A percentile compares a stretch with the other conserved stretches of the same genome.
Evolutionary conservation across 2,797 vertebrate species (phyloP).

Genomic region (Eurystomus glaucurus): DNA sequence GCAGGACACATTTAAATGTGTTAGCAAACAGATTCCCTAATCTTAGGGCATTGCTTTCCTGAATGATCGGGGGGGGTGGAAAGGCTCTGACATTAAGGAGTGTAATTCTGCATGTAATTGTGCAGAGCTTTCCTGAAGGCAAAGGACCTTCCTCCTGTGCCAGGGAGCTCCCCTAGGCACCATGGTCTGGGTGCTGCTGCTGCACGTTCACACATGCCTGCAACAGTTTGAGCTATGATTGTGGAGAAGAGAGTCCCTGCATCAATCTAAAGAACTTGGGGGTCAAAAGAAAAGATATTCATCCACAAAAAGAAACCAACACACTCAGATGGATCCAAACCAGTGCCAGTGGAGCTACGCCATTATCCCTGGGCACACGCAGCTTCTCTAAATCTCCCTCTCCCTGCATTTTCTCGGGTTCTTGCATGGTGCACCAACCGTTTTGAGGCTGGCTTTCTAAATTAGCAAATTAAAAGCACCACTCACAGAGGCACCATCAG

Average conservation of each 20-base stretch:
- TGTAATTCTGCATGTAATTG: not conserved
- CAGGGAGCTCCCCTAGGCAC: not conserved
- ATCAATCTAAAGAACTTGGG: not conserved
- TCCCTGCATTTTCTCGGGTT: not conserved
- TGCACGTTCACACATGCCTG: not conserved
- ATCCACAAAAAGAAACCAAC: not conserved
- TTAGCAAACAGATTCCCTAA: not conserved
- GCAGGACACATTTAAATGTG: not conserved
- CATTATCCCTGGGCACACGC: accelerated
- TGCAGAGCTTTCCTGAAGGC: not conserved
- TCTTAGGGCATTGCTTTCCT: not conserved
- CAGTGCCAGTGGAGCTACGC: not conserved
- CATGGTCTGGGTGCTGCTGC: accelerated
- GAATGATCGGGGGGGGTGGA: not conserved
- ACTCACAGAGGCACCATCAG: not conserved
- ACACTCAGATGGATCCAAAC: not conserved
- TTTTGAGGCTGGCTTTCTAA: not conserved
- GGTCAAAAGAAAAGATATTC: not conserved
- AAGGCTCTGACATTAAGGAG: not conserved
- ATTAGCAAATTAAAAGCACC: not conserved
- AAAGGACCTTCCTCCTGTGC: not conserved
- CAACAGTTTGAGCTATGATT: not conserved
- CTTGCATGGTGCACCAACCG: not conserved
- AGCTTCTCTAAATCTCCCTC: not conserved
- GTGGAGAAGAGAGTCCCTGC: not conserved